These are phyloP conservation scores for Aricia agestis DNA, from an alignment of 1,140 invertebrate species.

Conservation along the genomic window DNA sequence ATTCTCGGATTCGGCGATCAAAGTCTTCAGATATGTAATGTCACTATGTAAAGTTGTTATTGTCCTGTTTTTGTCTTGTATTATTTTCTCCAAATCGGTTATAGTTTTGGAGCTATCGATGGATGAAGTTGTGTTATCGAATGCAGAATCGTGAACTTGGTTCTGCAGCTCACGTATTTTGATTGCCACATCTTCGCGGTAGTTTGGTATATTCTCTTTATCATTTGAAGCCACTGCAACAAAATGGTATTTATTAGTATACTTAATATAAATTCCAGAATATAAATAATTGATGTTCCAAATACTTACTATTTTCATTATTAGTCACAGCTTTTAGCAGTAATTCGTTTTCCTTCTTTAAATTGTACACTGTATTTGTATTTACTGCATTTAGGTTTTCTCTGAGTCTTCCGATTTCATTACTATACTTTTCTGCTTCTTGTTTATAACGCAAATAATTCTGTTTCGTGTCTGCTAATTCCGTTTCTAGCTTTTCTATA, in stretches of 20 bases:
- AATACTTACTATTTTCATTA: conserved; percentile 45
- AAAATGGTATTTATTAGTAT: conserved; percentile 8
- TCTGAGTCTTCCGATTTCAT: conserved; percentile 29
- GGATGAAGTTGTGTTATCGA: conserved; percentile 49
- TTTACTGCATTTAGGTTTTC: conserved; percentile 34
- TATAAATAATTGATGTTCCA: not conserved
- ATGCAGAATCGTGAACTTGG: conserved; percentile 56
- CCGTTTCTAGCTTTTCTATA: conserved; percentile 38
- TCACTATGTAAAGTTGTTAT: conserved; percentile 60
- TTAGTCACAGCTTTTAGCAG: conserved; percentile 37
- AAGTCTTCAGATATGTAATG: conserved; percentile 53
- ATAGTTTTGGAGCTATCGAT: conserved; percentile 59
- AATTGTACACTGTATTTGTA: conserved; percentile 33
- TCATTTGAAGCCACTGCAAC: conserved; percentile 41
- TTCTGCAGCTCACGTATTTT: conserved; percentile 37
- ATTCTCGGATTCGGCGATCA: conserved; percentile 60
- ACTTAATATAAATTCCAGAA: not conserved
- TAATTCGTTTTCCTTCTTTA: conserved; percentile 43
- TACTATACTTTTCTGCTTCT: conserved; percentile 32
- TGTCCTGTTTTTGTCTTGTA: conserved; percentile 57
- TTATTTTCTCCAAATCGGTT: conserved; percentile 60
- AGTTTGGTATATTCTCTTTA: conserved; percentile 38
- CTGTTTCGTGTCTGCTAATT: conserved; percentile 38
- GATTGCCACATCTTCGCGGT: conserved; percentile 33
- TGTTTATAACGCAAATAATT: conserved; percentile 27